Conservation (phyloP, 2,113 vertebrate genomes). For the Echinops telfairi region DNA sequence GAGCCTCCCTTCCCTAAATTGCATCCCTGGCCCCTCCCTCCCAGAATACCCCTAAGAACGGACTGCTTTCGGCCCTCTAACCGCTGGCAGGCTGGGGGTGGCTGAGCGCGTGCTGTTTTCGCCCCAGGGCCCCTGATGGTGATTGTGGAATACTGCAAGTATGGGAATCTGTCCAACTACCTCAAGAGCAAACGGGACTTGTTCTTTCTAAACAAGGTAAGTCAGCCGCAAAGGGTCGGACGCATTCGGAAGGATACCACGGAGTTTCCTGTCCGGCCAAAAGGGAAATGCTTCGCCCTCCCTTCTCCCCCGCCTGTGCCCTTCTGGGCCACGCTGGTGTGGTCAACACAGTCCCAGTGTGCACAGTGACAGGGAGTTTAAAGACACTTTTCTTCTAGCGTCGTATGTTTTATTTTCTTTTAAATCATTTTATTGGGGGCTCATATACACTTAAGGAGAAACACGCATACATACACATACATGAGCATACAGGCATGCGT, state of each 20-base stretch:
- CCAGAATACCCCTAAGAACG: neutral
- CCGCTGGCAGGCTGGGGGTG: fast-evolving
- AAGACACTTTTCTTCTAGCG: neutral
- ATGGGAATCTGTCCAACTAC: constrained; percentile 96
- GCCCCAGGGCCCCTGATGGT: constrained; percentile 96
- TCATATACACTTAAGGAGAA: neutral
- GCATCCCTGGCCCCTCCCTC: neutral
- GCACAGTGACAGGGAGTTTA: neutral
- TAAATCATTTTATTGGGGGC: too few relatives aligned
- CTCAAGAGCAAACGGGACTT: constrained; percentile 94
- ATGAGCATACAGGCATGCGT: too few relatives aligned
- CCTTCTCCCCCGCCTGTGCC: neutral
- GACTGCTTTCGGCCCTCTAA: neutral
- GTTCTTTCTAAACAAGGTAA: constrained; percentile 92
- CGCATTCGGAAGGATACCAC: neutral
- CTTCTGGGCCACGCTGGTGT: neutral
- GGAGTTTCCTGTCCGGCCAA: neutral
- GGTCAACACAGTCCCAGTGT: neutral
- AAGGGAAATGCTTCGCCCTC: neutral
- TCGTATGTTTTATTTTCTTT: neutral
- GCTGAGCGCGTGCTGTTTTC: constrained; percentile 58
- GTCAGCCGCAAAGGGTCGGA: neutral
- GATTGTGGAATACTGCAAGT: constrained; percentile 96
- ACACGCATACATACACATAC: neutral
- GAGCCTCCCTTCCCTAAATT: neutral